Percentiles rank a stretch among this genome's conserved stretches.
Conservation (phyloP, 2,797 vertebrate species). For the Thunnus albacares region DNA sequence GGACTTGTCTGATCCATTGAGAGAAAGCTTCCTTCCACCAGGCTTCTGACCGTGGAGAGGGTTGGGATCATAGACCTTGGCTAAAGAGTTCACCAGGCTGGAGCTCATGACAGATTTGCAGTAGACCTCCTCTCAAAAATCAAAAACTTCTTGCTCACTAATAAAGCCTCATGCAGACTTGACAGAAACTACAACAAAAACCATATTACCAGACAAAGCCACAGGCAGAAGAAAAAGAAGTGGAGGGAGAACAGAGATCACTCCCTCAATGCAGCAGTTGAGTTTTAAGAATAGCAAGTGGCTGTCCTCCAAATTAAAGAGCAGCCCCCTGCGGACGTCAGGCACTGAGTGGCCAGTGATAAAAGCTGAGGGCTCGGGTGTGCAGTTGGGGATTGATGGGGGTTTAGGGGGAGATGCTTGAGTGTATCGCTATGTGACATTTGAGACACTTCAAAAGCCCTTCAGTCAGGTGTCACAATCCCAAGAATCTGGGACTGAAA, state of each 20-base stretch:
- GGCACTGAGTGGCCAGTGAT: conserved; percentile 73
- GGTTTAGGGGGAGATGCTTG: conserved; percentile 50
- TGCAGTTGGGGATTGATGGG: conserved; percentile 65
- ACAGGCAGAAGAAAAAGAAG: conserved; percentile 18
- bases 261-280: conserved; percentile 39
- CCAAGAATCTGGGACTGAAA: conserved; percentile 76
- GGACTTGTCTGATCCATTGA: conserved; percentile 70
- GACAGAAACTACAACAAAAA: conserved; percentile 17
- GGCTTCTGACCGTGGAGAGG: conserved; percentile 85
- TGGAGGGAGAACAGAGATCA: conserved; percentile 48
- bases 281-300: conserved; percentile 77
- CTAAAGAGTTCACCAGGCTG: conserved; percentile 89
- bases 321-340: conserved; percentile 75
- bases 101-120: conserved; percentile 75
- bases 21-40: conserved; percentile 70
- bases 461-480: conserved; percentile 84
- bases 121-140: conserved; percentile 3
- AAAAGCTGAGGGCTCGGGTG: conserved; percentile 72
- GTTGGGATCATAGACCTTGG: conserved; percentile 89
- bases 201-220: conserved; percentile 34
- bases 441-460: conserved; percentile 82
- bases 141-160: neutral
- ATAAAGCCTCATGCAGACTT: conserved; percentile 32
- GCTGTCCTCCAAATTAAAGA: conserved; percentile 70
- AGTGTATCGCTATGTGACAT: conserved; percentile 73